phyloP scores from a whole-genome alignment of 2,113 vertebrate species.

The Chauna torquata region DNA sequence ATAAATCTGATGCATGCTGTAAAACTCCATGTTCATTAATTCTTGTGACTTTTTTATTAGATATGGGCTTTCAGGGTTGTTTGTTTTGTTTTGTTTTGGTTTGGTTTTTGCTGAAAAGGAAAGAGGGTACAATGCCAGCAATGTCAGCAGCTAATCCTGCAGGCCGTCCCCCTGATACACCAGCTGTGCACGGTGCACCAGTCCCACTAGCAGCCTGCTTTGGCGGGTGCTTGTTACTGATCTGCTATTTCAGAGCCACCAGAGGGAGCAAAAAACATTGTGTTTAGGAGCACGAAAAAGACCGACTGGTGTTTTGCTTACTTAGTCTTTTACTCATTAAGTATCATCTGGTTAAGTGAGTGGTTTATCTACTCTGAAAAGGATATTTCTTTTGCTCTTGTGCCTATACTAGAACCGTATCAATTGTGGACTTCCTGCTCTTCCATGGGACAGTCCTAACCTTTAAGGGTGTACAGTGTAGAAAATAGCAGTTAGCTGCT shows the following conservation, averaged over 20 bases:
- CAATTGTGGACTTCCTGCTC: neutral
- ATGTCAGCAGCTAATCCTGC: neutral
- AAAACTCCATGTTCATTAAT: neutral
- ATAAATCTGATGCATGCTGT: neutral
- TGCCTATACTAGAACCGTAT: neutral
- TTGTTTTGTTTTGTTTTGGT: neutral
- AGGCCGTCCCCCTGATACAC: neutral
- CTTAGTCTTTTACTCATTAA: neutral
- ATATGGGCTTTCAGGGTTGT: neutral
- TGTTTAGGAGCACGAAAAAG: neutral
- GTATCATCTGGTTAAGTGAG: neutral
- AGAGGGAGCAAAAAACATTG: constrained; percentile 64
- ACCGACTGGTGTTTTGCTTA: neutral
- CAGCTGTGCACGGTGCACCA: neutral
- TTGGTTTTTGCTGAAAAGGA: neutral
- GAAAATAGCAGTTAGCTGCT: neutral
- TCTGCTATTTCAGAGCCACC: neutral
- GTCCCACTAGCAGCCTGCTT: neutral
- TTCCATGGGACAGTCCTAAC: neutral
- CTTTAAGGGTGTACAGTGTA: neutral
- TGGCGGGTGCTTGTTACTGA: neutral
- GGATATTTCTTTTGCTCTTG: neutral
- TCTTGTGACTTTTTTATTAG: neutral
- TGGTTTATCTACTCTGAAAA: neutral
- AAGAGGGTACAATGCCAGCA: neutral